A percentile compares a stretch with the other conserved stretches of the same genome.
Evolutionary conservation across 2,797 vertebrate species (phyloP).

Genomic region (Mus spretus): DNA sequence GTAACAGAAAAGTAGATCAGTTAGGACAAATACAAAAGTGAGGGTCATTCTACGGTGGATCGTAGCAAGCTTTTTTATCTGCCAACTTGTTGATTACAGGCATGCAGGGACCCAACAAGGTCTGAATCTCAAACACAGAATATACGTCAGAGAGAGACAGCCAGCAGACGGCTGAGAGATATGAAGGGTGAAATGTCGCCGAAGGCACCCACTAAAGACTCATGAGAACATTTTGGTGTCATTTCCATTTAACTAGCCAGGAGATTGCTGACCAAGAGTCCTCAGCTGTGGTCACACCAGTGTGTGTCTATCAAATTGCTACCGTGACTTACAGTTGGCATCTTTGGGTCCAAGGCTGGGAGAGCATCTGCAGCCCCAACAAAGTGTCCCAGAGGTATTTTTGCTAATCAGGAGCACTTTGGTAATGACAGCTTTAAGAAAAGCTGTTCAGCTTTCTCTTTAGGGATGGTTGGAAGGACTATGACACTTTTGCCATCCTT

Average conservation of each 20-base stretch:
- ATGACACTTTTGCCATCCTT: slow-evolving; percentile 95
- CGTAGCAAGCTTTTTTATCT: background rate
- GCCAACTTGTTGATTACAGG: background rate
- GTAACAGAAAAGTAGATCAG: background rate
- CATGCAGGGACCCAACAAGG: background rate
- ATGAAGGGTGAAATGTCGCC: background rate
- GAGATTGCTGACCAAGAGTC: slow-evolving; percentile 7
- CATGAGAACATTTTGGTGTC: slow-evolving; percentile 51
- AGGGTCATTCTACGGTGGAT: background rate
- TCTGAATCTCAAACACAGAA: background rate
- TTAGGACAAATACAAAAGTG: background rate
- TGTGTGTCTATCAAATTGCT: background rate
- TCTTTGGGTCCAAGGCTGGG: background rate
- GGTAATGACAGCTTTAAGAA: slow-evolving; percentile 93
- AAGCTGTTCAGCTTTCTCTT: slow-evolving; percentile 93
- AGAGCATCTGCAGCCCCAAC: background rate
- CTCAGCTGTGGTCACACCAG: slow-evolving; percentile 2
- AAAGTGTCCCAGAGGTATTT: slow-evolving; percentile 95
- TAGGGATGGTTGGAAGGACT: slow-evolving; percentile 95
- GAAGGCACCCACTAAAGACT: slow-evolving; percentile 67
- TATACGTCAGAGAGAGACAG: background rate
- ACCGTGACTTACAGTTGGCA: background rate
- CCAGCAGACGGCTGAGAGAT: background rate
- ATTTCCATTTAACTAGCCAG: slow-evolving; percentile 75
- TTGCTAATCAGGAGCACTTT: slow-evolving; percentile 96